Conservation (phyloP, 2,797 vertebrate genomes). For the Myripristis jacobus region DNA sequence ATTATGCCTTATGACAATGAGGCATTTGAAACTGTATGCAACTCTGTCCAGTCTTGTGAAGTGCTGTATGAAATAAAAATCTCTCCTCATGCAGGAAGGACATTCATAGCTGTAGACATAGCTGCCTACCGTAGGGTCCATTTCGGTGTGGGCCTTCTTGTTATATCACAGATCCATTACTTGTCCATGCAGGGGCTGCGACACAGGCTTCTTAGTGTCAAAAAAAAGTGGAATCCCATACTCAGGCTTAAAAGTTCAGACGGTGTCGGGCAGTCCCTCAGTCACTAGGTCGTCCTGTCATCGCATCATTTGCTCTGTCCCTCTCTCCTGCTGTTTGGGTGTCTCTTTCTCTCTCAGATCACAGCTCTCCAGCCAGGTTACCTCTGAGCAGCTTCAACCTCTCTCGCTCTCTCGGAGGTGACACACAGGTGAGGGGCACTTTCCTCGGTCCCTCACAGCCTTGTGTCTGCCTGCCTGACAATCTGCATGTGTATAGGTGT, state of each 20-base stretch:
- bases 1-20: background rate
- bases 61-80: background rate
- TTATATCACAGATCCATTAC: background rate
- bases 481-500: slow-evolving; percentile 23
- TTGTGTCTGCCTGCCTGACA: slow-evolving; percentile 34
- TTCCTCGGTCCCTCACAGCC: slow-evolving; percentile 17
- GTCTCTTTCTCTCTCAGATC: slow-evolving; percentile 6
- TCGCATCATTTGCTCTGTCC: slow-evolving; percentile 22
- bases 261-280: background rate
- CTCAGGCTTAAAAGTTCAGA: slow-evolving; percentile 13
- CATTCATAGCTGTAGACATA: slow-evolving; percentile 6
- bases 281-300: slow-evolving; percentile 38
- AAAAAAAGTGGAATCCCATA: slow-evolving; percentile 5
- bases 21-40: background rate
- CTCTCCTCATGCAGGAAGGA: slow-evolving; percentile 6
- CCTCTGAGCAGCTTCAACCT: background rate
- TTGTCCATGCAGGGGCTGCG: slow-evolving; percentile 4
- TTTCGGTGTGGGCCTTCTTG: slow-evolving; percentile 3
- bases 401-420: background rate
- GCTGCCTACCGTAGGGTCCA: background rate
- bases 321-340: slow-evolving; percentile 5
- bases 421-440: background rate
- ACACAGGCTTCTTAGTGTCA: background rate
- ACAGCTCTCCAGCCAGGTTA: slow-evolving; percentile 3
- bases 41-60: slow-evolving; percentile 2